phyloP scores from a whole-genome alignment of 2,797 vertebrate genomes.

The Aeoliscus strigatus region DNA sequence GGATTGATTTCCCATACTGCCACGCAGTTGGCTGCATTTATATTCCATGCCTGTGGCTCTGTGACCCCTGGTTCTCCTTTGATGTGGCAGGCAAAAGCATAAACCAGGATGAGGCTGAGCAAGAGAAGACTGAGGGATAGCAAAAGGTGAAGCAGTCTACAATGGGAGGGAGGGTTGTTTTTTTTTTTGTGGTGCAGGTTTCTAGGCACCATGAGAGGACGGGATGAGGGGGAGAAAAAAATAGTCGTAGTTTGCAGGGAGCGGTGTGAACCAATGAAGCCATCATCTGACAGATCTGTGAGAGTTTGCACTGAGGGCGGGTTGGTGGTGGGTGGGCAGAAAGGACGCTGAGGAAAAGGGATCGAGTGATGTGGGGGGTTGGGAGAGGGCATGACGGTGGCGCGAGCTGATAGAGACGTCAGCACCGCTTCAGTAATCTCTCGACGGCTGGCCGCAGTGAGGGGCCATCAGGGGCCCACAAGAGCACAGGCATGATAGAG shows the following conservation, averaged over 20 bases:
- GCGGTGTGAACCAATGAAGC: conserved; percentile 83
- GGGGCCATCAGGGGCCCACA: conserved; percentile 81
- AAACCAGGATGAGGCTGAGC: conserved; percentile 75
- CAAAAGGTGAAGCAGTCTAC: conserved; percentile 75
- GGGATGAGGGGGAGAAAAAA: conserved; percentile 54
- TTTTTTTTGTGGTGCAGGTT: conserved; percentile 62
- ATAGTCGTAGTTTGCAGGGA: conserved; percentile 73
- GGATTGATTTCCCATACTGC: conserved; percentile 85
- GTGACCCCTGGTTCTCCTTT: conserved; percentile 97
- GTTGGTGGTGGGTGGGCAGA: conserved; percentile 67
- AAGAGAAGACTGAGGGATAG: conserved; percentile 74
- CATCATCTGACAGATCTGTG: conserved; percentile 92
- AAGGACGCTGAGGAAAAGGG: conserved; percentile 54
- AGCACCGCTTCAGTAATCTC: conserved; percentile 89
- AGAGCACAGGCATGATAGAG: conserved; percentile 84
- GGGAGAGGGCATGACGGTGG: conserved; percentile 79
- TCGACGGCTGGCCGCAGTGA: conserved; percentile 83
- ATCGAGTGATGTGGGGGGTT: conserved; percentile 60
- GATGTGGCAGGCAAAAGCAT: conserved; percentile 92
- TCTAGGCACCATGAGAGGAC: conserved; percentile 74
- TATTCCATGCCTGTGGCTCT: conserved; percentile 87
- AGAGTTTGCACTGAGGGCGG: conserved; percentile 56
- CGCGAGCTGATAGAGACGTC: conserved; percentile 92
- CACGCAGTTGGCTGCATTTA: conserved; percentile 89
- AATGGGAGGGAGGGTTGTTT: conserved; percentile 48